phyloP scores from a whole-genome alignment of 2,888 invertebrate genomes.

The Sericinus montela region DNA sequence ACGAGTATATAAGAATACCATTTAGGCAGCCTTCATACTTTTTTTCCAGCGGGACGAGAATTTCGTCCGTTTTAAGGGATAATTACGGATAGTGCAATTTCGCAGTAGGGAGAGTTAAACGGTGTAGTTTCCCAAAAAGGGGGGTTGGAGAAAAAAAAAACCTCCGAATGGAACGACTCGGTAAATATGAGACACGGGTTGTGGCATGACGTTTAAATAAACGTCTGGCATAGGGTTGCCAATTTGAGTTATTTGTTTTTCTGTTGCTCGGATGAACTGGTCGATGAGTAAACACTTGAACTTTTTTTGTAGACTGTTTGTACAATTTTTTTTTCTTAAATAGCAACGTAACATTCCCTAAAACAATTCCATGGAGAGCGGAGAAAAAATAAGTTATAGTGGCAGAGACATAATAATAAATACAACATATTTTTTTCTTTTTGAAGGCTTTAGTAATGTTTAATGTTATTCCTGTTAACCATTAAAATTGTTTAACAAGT shows the following conservation, averaged over 20 bases:
- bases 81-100: slow-evolving; percentile 62
- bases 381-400: too few species aligned
- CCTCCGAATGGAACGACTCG: slow-evolving; percentile 14
- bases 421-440: too few species aligned
- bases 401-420: too few species aligned
- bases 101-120: slow-evolving; percentile 42
- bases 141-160: slow-evolving; percentile 15
- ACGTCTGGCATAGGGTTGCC: slow-evolving; percentile 4
- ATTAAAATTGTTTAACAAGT: too few species aligned
- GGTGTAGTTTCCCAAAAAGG: slow-evolving; percentile 26
- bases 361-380: too few species aligned
- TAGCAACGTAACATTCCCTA: too few species aligned
- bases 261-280: not conserved
- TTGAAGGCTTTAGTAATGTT: too few species aligned
- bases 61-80: slow-evolving; percentile 31
- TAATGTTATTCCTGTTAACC: too few species aligned
- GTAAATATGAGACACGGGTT: slow-evolving; percentile 15
- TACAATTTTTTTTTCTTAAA: too few species aligned
- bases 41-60: slow-evolving; percentile 4
- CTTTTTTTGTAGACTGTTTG: not conserved
- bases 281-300: not conserved
- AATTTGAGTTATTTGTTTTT: slow-evolving; percentile 3
- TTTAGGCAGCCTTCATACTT: not conserved
- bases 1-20: not conserved
- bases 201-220: slow-evolving; percentile 4